A percentile compares a stretch with the other conserved stretches of the same genome.
phyloP scores from a whole-genome alignment of 2,113 vertebrate genomes.

The Heterocephalus glaber region DNA sequence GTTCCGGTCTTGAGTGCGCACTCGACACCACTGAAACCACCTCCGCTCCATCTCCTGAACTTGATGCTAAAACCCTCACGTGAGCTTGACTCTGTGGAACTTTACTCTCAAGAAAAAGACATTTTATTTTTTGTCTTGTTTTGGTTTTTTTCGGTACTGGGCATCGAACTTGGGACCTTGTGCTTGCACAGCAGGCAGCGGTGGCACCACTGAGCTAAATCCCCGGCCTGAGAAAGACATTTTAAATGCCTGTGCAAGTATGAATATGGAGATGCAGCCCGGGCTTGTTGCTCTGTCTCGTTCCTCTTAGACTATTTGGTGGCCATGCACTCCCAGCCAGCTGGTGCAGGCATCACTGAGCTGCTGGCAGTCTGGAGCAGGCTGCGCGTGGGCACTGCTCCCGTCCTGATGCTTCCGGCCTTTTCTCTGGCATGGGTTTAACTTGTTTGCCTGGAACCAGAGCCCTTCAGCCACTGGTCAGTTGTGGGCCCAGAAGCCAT shows the following conservation, averaged over 20 bases:
- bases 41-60: not conserved
- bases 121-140: no score
- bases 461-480: not conserved
- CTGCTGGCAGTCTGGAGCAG: not conserved
- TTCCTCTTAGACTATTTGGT: no score
- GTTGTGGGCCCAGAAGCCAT: not conserved
- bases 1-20: not conserved
- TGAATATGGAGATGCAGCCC: not conserved
- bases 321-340: not conserved
- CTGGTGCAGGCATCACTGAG: not conserved
- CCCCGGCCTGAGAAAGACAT: not conserved
- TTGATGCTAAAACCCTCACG: not conserved
- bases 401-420: not conserved
- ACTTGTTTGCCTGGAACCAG: not conserved
- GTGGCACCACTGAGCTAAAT: no score
- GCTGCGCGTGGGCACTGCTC: not conserved
- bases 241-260: not conserved
- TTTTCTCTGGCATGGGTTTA: fast-evolving
- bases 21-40: not conserved
- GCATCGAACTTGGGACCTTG: no score
- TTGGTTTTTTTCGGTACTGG: no score
- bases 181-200: no score
- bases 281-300: not conserved
- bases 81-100: not conserved
- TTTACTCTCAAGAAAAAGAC: no score